Evolutionary conservation across 1,140 invertebrate genomes (phyloP).

Genomic region (Spodoptera frugiperda): DNA sequence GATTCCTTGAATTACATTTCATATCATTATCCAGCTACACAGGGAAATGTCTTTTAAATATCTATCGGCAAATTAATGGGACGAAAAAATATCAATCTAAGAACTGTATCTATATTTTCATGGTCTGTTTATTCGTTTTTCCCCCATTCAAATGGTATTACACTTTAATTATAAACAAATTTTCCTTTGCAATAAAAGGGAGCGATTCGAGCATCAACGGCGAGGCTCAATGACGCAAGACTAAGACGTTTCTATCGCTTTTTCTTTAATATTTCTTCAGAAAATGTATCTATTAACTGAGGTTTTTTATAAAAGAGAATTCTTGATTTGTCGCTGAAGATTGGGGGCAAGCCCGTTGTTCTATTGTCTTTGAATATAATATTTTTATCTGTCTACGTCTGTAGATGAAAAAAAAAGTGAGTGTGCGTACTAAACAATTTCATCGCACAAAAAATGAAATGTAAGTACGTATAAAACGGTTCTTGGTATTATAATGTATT

Average conservation of each 20-base stretch:
- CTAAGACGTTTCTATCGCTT: not conserved
- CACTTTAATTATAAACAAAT: constrained; percentile 2
- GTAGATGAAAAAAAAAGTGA: not conserved
- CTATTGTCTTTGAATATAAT: constrained; percentile 16
- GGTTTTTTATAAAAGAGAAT: not conserved
- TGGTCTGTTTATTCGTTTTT: not conserved
- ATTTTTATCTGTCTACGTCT: not conserved
- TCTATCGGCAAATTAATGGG: not conserved
- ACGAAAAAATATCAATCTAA: not conserved
- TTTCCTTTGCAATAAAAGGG: not conserved
- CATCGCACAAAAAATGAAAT: too few relatives aligned
- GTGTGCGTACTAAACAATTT: too few relatives aligned
- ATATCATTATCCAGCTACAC: too few relatives aligned
- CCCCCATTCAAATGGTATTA: not conserved
- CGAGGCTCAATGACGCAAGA: not conserved
- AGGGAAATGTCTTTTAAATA: too few relatives aligned
- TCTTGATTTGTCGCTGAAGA: not conserved
- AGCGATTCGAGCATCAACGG: not conserved
- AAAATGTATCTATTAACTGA: constrained; percentile 1
- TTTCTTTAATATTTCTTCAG: constrained; percentile 6
- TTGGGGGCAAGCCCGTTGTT: not conserved
- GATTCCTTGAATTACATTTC: too few relatives aligned
- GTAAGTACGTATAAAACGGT: too few relatives aligned
- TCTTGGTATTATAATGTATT: too few relatives aligned
- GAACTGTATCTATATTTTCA: not conserved